A percentile compares a stretch with the other conserved stretches of the same genome.
Evolutionary conservation across 2,888 invertebrate species (phyloP).

Genomic region (Pilophorus perplexus): DNA sequence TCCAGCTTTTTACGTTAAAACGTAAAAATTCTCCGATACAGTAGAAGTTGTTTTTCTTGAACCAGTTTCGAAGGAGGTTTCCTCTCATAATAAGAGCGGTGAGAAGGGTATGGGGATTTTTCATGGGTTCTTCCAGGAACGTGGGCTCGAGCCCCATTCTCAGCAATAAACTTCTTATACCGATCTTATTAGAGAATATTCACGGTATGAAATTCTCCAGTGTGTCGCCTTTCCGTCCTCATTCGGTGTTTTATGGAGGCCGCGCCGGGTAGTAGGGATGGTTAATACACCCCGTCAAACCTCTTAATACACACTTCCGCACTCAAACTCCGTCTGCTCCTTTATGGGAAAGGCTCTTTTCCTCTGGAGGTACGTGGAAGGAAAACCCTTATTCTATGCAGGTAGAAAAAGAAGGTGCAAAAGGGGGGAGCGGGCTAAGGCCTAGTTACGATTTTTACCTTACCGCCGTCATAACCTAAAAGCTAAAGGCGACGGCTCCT

Average conservation of each 20-base stretch:
- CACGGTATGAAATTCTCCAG: too few relatives aligned
- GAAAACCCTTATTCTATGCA: neutral
- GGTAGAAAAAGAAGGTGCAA: neutral
- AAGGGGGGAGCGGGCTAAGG: neutral
- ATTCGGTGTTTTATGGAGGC: neutral
- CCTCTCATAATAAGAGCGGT: too few relatives aligned
- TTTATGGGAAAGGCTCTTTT: neutral
- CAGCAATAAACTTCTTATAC: too few relatives aligned
- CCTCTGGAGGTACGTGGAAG: neutral
- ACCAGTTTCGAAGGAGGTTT: too few relatives aligned
- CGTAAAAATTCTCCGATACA: too few relatives aligned
- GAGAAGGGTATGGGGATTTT: too few relatives aligned
- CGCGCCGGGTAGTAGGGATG: neutral
- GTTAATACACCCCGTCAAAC: neutral
- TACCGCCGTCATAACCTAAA: slow-evolving; percentile 17
- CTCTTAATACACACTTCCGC: neutral
- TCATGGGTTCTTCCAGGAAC: too few relatives aligned
- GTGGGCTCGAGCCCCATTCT: too few relatives aligned
- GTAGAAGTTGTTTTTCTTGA: too few relatives aligned
- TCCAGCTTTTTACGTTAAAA: too few relatives aligned
- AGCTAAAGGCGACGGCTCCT: neutral
- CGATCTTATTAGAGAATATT: too few relatives aligned
- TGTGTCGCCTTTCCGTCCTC: too few relatives aligned
- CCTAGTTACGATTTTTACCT: slow-evolving; percentile 6
- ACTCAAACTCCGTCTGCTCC: neutral